phyloP scores from a whole-genome alignment of 1,140 invertebrate species.

The Caerostris darwini region DNA sequence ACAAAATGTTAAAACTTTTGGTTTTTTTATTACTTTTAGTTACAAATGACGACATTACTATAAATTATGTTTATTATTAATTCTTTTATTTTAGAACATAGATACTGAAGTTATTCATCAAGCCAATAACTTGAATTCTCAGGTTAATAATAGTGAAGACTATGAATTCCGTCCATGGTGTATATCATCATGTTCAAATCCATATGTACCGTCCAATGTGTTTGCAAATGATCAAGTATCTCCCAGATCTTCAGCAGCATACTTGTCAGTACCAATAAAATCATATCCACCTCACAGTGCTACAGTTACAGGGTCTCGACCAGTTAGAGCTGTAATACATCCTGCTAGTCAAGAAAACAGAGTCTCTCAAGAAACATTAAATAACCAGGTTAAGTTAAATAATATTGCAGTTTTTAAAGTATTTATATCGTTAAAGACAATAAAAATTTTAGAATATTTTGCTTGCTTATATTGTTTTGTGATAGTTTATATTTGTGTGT shows the following conservation, averaged over 20 bases:
- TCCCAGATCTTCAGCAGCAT: slow-evolving; percentile 39
- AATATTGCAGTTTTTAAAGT: too few species aligned
- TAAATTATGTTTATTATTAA: too few species aligned
- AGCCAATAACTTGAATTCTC: slow-evolving; percentile 40
- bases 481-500: too few species aligned
- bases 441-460: too few species aligned
- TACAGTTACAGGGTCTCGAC: slow-evolving; percentile 23
- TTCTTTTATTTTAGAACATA: slow-evolving; percentile 30
- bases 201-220: neutral
- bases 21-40: too few species aligned
- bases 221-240: neutral
- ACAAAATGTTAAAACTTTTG: too few species aligned
- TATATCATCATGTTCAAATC: slow-evolving; percentile 62
- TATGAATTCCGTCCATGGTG: slow-evolving; percentile 45
- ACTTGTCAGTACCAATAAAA: slow-evolving; percentile 55
- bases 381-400: slow-evolving; percentile 85
- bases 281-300: neutral
- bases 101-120: slow-evolving; percentile 29
- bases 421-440: too few species aligned
- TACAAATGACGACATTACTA: too few species aligned
- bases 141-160: slow-evolving; percentile 34
- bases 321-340: slow-evolving; percentile 67
- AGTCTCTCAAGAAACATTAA: slow-evolving; percentile 82
- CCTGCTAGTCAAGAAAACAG: slow-evolving; percentile 47
- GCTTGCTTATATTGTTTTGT: too few species aligned